Percentiles rank a stretch among this genome's conserved stretches.
phyloP scores from a whole-genome alignment of 2,113 vertebrate species.

The Catagonus wagneri region DNA sequence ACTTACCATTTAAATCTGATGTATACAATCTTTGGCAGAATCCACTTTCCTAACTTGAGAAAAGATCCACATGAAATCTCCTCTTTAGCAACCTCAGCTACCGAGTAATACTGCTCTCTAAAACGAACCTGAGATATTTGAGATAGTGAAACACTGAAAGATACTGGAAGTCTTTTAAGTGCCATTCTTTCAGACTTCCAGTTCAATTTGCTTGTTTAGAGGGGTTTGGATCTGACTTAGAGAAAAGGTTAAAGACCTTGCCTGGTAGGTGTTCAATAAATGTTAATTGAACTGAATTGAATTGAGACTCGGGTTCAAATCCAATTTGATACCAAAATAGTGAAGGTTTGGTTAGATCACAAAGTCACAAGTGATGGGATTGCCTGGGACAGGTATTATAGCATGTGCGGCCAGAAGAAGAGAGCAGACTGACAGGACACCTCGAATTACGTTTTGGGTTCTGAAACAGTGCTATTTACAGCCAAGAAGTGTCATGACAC shows the following conservation, averaged over 20 bases:
- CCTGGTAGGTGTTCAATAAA: constrained; percentile 68
- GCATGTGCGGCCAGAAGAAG: neutral
- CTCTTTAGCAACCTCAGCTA: neutral
- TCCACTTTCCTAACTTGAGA: neutral
- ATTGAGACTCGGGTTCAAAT: constrained; percentile 77
- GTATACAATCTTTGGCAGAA: neutral
- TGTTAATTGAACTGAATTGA: constrained; percentile 78
- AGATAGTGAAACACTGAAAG: constrained; percentile 29
- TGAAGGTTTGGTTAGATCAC: constrained; percentile 73
- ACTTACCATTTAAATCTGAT: neutral
- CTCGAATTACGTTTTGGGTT: constrained; percentile 63
- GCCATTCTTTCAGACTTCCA: constrained; percentile 53
- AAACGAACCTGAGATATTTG: constrained; percentile 21
- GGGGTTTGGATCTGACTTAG: constrained; percentile 59
- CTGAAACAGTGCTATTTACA: constrained; percentile 74
- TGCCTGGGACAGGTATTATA: constrained; percentile 62
- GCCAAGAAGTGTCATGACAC: constrained; percentile 76
- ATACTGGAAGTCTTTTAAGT: constrained; percentile 21
- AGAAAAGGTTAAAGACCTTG: constrained; percentile 65
- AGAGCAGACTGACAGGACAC: constrained; percentile 47
- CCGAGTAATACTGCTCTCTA: neutral
- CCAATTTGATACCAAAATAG: constrained; percentile 79
- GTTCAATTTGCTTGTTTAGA: constrained; percentile 69
- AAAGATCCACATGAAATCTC: neutral
- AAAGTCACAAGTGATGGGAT: constrained; percentile 73